A percentile compares a stretch with the other conserved stretches of the same genome.
These are phyloP conservation scores for Mayetiola destructor DNA, from an alignment of 2,888 invertebrate species.

Conservation along the genomic window DNA sequence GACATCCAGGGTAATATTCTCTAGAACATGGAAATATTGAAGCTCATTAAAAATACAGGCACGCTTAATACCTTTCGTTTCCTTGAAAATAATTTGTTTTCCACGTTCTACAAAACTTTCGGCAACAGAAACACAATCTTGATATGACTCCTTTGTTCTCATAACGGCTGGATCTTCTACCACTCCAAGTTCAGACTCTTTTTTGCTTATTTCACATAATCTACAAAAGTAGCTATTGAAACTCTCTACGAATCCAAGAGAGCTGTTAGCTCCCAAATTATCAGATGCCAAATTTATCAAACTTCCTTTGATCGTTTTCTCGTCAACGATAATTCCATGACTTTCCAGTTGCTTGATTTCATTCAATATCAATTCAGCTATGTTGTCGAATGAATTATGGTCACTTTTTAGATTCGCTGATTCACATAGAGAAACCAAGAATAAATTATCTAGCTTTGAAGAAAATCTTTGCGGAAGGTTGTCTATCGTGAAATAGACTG, in stretches of 20 bases:
- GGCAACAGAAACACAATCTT: neutral
- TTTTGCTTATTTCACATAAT: neutral
- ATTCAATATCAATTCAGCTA: neutral
- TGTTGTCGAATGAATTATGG: neutral
- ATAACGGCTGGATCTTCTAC: neutral
- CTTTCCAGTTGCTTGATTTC: neutral
- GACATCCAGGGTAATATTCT: neutral
- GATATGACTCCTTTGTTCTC: neutral
- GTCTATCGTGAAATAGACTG: neutral
- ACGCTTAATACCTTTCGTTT: neutral
- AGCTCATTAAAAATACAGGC: neutral
- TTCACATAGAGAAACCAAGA: neutral
- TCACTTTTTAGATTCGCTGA: neutral
- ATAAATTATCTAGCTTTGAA: neutral
- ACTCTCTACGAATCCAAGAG: neutral
- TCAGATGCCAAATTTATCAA: neutral
- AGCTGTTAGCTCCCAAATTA: too few species aligned
- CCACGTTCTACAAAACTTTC: neutral
- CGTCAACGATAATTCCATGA: neutral
- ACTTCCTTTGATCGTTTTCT: neutral
- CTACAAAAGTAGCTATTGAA: neutral
- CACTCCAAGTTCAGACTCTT: neutral
- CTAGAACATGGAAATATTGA: neutral
- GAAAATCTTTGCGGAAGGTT: neutral
- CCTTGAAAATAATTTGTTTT: neutral